phyloP scores from a whole-genome alignment of 2,888 invertebrate genomes.

The Pristionchus entomophagus region DNA sequence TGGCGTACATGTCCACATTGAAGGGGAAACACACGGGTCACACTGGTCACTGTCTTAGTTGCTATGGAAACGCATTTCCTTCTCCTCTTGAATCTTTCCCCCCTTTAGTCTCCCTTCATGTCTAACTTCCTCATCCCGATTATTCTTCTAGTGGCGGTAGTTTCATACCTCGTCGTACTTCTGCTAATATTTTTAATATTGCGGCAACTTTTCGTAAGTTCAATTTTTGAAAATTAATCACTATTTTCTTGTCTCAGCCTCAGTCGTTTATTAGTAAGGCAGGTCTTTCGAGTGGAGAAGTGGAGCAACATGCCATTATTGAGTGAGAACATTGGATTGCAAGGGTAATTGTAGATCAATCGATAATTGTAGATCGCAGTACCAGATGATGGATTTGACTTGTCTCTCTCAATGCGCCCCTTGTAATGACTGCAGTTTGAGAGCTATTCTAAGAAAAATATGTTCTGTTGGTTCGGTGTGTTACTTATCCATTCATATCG shows the following conservation, averaged over 20 bases:
- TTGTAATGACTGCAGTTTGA: constrained; percentile 18
- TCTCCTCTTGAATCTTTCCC: background rate
- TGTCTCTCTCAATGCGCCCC: constrained; percentile 40
- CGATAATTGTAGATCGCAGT: background rate
- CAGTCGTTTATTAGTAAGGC: constrained; percentile 24
- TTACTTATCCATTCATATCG: background rate
- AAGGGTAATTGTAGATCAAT: background rate
- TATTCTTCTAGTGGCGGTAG: background rate
- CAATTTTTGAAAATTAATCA: background rate
- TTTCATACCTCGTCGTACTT: background rate
- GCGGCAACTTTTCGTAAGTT: constrained; percentile 23
- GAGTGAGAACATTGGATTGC: background rate
- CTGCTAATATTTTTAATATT: background rate
- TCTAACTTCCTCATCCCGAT: background rate
- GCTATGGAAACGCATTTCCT: background rate
- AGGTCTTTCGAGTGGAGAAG: constrained; percentile 30
- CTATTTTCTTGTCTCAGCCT: background rate
- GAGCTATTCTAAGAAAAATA: constrained; percentile 20
- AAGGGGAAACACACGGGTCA: background rate
- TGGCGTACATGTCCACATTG: background rate
- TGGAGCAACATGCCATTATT: background rate
- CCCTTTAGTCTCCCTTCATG: background rate
- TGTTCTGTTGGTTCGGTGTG: constrained; percentile 5
- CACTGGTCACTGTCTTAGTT: constrained; percentile 13
- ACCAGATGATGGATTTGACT: constrained; percentile 35